Evolutionary conservation across 2,113 vertebrate genomes (phyloP).

Genomic region (Chelonoidis abingdonii): DNA sequence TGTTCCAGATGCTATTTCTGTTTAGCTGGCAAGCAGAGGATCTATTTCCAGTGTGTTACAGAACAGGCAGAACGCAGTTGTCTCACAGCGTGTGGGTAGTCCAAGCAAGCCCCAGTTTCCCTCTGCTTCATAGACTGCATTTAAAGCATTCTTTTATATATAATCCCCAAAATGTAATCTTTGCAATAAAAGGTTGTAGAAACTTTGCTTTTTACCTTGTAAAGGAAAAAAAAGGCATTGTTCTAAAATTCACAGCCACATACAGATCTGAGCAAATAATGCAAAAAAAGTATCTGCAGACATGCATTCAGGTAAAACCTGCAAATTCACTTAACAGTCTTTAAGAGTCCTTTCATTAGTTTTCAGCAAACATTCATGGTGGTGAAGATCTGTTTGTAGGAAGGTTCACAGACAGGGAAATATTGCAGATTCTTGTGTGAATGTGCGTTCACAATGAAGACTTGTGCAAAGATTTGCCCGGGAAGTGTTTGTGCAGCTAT

Average conservation of each 20-base stretch:
- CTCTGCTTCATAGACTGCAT: not conserved
- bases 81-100: not conserved
- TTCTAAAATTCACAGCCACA: not conserved
- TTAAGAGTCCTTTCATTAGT: conserved; percentile 26
- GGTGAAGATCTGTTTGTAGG: conserved; percentile 34
- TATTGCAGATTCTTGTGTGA: conserved; percentile 48
- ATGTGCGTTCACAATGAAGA: conserved; percentile 57
- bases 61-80: not conserved
- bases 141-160: not conserved
- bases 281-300: not conserved
- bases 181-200: not conserved
- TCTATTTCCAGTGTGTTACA: not conserved
- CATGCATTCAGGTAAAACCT: conserved; percentile 21
- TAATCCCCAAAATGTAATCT: not conserved
- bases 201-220: not conserved
- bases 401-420: conserved; percentile 40
- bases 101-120: not conserved
- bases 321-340: not conserved
- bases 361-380: conserved; percentile 42
- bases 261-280: not conserved
- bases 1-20: not conserved
- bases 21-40: not conserved
- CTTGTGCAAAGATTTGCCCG: conserved; percentile 59
- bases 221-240: not conserved
- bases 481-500: conserved; percentile 46